Conservation (phyloP, 2,113 vertebrate genomes). For the Bungarus multicinctus region DNA sequence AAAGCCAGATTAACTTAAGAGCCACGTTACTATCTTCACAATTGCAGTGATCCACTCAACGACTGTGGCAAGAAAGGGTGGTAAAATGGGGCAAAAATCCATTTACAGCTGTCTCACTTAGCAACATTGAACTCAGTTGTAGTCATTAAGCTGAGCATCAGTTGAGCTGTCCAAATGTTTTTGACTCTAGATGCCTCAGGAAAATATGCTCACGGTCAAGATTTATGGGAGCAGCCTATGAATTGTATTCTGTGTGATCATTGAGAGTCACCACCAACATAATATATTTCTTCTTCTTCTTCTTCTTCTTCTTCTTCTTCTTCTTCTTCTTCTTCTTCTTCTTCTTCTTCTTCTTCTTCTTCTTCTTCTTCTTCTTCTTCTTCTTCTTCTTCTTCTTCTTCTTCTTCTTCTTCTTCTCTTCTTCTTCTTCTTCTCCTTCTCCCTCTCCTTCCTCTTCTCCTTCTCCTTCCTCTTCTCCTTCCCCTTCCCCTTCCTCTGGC, state of each 20-base stretch:
- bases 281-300: neutral
- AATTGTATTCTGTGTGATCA: neutral
- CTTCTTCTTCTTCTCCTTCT: too few species aligned
- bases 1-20: neutral
- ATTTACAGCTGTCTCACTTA: neutral
- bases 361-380: too few species aligned
- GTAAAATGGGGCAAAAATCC: neutral
- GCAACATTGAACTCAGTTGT: neutral
- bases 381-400: too few species aligned
- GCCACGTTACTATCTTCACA: neutral
- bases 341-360: too few species aligned
- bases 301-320: too few species aligned
- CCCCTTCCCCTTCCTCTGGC: fast-evolving
- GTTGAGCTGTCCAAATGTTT: neutral
- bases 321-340: too few species aligned
- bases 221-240: neutral
- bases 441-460: too few species aligned
- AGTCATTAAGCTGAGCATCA: neutral
- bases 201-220: neutral
- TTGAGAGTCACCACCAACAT: neutral
- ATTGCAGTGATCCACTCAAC: neutral
- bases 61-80: neutral
- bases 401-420: too few species aligned
- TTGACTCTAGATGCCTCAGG: neutral
- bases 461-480: fast-evolving